Base-by-base conservation (phyloP, 2,888 invertebrate genomes). In the Linyphia triangularis region DNA sequence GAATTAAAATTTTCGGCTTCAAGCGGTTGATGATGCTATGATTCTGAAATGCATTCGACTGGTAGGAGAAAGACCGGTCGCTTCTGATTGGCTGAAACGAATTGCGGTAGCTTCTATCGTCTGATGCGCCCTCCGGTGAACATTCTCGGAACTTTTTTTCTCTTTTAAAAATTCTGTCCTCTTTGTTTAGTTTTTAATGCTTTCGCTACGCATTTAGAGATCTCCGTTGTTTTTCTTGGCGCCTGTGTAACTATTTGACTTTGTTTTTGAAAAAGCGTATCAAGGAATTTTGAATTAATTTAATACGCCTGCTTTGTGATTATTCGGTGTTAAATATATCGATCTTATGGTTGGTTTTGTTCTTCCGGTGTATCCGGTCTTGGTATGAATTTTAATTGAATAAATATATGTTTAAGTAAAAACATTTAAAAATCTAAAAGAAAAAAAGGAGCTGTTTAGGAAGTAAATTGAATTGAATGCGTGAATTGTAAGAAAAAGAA, bases 51-150 rank as follows among this genome's bases (percentile, higher is more conserved):
- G 81, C 65, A 33, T 43, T 85, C 85, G 86, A 43, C 72, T 81
- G 72, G 73, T 73, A 73, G 86, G 81, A 86, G 79, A 79, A 73
- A 70, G 79, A 67, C 63, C 73, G 79, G 73, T 81, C 72, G 81
- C 51, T 30, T 65, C 79, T 81, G 79, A 81, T 81, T 86, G 79
- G 86, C 57, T 81, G 65, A 73, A 81, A 81, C 73, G 86, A 86
- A 86, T 86, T 86, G 86, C 86, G 81, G 86, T 81, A 86, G 86
- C 86, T 86, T 86, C 63, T 86, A 73, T 57, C 63, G 86, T 73
- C 33, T 70, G 79, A 57, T 86, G 78, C 86, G 86, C 86, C 86
- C 86, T 86, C 86, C 86, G 81, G 86, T 81, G 86, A 43, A 73
- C 51, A 59, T 37, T 72, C 65, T 63, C 33, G 65, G 85, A 59